These are phyloP conservation scores for Pygoscelis antarcticus DNA, from an alignment of 2,113 vertebrate species.

Conservation along the genomic window DNA sequence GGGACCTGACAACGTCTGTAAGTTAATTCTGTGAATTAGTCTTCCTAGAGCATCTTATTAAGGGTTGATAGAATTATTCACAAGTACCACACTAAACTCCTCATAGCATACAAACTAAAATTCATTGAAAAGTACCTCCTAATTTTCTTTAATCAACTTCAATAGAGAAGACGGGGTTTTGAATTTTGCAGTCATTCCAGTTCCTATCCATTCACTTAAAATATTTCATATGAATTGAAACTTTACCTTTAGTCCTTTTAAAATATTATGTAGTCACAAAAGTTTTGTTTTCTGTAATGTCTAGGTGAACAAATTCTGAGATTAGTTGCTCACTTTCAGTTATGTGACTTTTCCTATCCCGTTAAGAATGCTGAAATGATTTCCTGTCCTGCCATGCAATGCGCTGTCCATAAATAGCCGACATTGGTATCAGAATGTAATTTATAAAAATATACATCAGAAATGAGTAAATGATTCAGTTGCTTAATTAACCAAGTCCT, in stretches of 20 bases:
- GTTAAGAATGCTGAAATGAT: constrained; percentile 37
- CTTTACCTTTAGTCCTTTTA: neutral
- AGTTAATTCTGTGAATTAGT: constrained; percentile 20
- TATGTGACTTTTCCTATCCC: constrained; percentile 6
- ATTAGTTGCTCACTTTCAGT: constrained; percentile 5
- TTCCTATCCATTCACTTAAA: neutral
- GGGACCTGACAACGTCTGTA: neutral
- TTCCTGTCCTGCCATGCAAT: constrained; percentile 43
- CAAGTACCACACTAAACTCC: neutral
- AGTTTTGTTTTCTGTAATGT: constrained; percentile 15
- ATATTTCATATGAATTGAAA: constrained; percentile 42
- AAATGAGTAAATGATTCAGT: constrained; percentile 57
- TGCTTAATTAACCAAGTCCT: constrained; percentile 56
- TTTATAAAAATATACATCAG: constrained; percentile 52
- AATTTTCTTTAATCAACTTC: neutral
- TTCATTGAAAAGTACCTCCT: neutral
- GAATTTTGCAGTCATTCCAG: neutral
- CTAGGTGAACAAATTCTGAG: neutral
- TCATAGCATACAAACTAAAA: neutral
- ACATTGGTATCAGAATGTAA: neutral
- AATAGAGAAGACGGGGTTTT: neutral
- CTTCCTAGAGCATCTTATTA: neutral
- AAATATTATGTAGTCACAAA: neutral
- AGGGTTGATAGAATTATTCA: neutral
- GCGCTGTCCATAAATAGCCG: constrained; percentile 2